Base-by-base conservation (phyloP, 2,113 vertebrate genomes). In the Fulica atra region DNA sequence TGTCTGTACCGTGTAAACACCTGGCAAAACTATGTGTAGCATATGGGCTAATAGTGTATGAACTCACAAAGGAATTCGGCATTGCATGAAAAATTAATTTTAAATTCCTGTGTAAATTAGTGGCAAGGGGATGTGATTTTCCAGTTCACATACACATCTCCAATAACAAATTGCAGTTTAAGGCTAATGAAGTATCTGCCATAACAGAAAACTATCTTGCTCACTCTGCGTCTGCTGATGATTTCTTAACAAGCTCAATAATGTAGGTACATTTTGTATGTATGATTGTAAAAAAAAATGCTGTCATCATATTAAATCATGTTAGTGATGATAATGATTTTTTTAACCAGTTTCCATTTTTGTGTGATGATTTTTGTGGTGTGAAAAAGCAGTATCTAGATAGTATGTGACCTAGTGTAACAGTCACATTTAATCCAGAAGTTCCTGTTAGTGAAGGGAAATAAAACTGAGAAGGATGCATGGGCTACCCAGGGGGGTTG, bases 81-180 rank as follows among this genome's bases (percentile, higher is more conserved):
- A 63, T 73, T 86, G 46, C 54, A 80, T 89, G 54, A 96, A 82
- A 94, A 93, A 81, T 61, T 89, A 72, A 82, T 79, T 91, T 89
- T 33, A 61, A 89, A 88, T 85, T 95, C 19, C 44, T 82, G 16
- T 25, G 44, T 91, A 82, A 92, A 93, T 89, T 76, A 73, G 50
- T 77, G 40, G 12, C 66, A 91, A 72, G 44, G 12, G 44, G 44
- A 65, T 63, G 19, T 46, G 60, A 65, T 88, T 95, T 91, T 85
- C 74, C 46, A 82, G 48, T 50, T 88, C 28, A 42, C 29, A 38
- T 44, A 24, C n/a, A n/a, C 9, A 59, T 61, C 50, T 82, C 15
- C 57, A 89, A 33, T 14, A 72, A 85, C 13, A 92, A 89, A 82
- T 44, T 69, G 7, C 13, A 54, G 15, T 68, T 93, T 79, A 81